A percentile compares a stretch with the other conserved stretches of the same genome.
These are phyloP conservation scores for Vulpes vulpes DNA, from an alignment of 2,113 vertebrate genomes.

Conservation along the genomic window DNA sequence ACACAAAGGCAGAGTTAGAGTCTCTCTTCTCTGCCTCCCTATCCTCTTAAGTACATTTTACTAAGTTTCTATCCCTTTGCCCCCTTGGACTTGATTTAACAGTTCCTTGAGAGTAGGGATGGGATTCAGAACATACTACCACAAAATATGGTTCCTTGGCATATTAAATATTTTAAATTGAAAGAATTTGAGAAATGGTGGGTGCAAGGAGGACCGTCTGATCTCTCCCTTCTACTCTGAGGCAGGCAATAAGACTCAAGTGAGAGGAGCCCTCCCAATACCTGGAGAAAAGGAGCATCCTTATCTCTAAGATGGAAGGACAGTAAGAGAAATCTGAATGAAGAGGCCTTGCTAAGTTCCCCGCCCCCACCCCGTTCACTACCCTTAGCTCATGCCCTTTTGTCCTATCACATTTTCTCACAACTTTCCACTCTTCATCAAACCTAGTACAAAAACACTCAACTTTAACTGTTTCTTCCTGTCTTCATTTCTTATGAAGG, in stretches of 20 bases:
- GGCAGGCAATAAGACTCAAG: not conserved
- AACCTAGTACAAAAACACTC: not conserved
- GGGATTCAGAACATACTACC: not conserved
- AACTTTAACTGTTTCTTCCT: conserved; percentile 1
- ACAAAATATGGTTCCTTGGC: not conserved
- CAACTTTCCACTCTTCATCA: not conserved
- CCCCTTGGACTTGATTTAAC: not conserved
- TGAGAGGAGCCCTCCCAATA: not conserved
- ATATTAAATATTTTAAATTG: not conserved
- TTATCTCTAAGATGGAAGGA: not conserved
- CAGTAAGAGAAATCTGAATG: not conserved
- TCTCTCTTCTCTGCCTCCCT: not conserved
- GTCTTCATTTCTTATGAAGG: conserved; percentile 25
- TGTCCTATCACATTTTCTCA: not conserved
- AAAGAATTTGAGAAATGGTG: not conserved
- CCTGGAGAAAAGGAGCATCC: not conserved
- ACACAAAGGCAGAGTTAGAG: not conserved
- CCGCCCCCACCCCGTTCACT: not conserved
- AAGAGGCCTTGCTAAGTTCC: not conserved
- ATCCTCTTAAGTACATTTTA: not conserved
- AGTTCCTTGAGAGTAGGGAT: not conserved
- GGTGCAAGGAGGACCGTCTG: not conserved
- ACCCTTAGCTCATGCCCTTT: not conserved
- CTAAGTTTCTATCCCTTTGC: not conserved
- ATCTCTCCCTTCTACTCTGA: not conserved